Percentiles rank a stretch among this genome's conserved stretches.
Conservation (phyloP, 1,140 invertebrate species). For the Drosophila tropicalis region DNA sequence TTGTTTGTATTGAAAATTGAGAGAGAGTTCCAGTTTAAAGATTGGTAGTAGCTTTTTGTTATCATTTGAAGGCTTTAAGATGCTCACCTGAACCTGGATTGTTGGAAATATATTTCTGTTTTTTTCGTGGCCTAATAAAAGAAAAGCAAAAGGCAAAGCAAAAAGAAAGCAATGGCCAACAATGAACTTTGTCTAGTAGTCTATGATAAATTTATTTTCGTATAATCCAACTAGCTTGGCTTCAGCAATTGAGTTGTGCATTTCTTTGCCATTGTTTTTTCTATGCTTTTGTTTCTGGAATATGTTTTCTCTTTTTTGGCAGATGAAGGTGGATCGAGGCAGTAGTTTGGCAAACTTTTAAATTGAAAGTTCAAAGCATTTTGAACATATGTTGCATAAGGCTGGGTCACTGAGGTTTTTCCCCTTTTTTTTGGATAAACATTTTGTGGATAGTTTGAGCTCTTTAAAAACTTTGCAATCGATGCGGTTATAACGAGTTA, state of each 20-base stretch:
- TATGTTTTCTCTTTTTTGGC: background rate
- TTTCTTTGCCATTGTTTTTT: background rate
- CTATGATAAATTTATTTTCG: constrained; percentile 45
- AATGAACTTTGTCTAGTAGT: constrained; percentile 46
- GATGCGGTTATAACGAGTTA: constrained; percentile 47
- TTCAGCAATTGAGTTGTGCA: constrained; percentile 10
- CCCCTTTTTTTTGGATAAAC: background rate
- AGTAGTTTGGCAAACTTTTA: constrained; percentile 43
- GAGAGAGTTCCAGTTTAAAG: background rate
- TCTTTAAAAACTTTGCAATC: constrained; percentile 10
- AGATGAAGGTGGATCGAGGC: background rate
- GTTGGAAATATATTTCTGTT: constrained; percentile 69
- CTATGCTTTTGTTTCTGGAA: background rate
- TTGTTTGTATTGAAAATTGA: constrained; percentile 55
- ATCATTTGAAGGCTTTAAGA: constrained; percentile 39
- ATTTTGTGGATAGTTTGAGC: constrained; percentile 1
- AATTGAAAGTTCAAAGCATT: constrained; percentile 69
- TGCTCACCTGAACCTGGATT: constrained; percentile 45
- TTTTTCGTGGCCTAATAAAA: constrained; percentile 63
- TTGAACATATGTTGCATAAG: constrained; percentile 48
- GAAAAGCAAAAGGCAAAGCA: constrained; percentile 35
- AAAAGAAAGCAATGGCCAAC: constrained; percentile 28
- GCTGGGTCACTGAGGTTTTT: constrained; percentile 5
- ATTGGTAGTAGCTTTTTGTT: background rate
- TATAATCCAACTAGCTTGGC: constrained; percentile 63